Conservation (phyloP, 2,797 vertebrate genomes). For the Macropus fuliginosus region DNA sequence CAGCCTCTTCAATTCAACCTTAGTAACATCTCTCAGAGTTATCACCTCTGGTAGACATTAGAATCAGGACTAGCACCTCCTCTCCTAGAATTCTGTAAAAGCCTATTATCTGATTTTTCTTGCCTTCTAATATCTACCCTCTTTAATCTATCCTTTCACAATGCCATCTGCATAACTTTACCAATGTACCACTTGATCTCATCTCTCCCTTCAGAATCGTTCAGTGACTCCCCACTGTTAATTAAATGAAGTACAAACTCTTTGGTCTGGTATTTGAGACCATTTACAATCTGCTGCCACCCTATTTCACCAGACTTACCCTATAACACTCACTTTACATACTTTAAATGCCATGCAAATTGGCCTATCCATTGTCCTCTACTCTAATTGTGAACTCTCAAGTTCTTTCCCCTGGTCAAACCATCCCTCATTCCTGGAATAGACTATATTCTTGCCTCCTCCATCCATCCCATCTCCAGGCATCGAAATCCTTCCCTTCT, state of each 20-base stretch:
- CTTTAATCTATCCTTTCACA: neutral
- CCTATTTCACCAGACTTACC: neutral
- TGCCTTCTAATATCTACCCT: neutral
- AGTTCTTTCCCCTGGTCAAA: neutral
- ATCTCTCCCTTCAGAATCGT: neutral
- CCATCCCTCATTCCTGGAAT: neutral
- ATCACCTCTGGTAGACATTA: neutral
- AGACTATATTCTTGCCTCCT: neutral
- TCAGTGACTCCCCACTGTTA: neutral
- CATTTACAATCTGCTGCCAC: neutral
- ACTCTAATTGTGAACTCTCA: neutral
- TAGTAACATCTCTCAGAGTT: neutral
- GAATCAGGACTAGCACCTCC: neutral
- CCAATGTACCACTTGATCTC: neutral
- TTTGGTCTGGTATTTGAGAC: neutral
- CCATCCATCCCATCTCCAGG: neutral
- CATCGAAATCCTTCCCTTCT: neutral
- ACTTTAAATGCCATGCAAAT: neutral
- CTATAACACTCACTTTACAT: neutral
- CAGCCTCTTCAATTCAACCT: neutral
- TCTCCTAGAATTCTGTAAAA: neutral
- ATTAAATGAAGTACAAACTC: neutral
- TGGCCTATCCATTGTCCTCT: neutral
- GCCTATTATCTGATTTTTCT: neutral
- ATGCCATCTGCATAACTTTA: neutral